Evolutionary conservation across 2,797 vertebrate species (phyloP).

Genomic region (Liasis olivaceus): DNA sequence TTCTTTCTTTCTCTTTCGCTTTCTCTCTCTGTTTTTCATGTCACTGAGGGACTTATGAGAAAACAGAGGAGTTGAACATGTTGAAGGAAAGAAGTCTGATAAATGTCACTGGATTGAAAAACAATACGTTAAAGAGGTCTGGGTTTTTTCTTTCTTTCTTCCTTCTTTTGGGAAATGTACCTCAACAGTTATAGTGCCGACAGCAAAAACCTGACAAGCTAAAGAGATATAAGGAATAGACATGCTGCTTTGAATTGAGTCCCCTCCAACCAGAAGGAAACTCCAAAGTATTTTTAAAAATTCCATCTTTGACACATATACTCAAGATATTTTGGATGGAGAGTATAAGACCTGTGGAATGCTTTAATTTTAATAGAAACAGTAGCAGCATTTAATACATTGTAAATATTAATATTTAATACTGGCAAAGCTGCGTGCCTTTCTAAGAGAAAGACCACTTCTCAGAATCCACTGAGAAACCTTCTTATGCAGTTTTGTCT

Average conservation of each 20-base stretch:
- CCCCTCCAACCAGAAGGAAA: slow-evolving; percentile 8
- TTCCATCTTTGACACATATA: slow-evolving; percentile 4
- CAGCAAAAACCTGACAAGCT: slow-evolving; percentile 54
- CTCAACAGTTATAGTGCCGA: slow-evolving; percentile 42
- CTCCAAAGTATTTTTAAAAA: slow-evolving; percentile 19
- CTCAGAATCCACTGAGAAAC: background rate
- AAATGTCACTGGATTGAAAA: slow-evolving; percentile 63
- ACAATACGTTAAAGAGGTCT: slow-evolving; percentile 57
- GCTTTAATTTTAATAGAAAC: background rate
- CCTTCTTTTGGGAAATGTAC: slow-evolving; percentile 47
- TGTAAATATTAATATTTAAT: background rate
- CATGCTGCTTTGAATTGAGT: slow-evolving; percentile 30
- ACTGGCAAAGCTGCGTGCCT: background rate
- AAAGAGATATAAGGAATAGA: slow-evolving; percentile 59
- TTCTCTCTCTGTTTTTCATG: background rate
- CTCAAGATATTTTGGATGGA: background rate
- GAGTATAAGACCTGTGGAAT: background rate
- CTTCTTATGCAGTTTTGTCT: background rate
- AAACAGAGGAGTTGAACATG: slow-evolving; percentile 49
- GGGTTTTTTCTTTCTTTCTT: slow-evolving; percentile 41
- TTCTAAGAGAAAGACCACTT: background rate
- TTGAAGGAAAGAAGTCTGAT: slow-evolving; percentile 63
- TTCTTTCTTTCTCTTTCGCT: slow-evolving; percentile 36
- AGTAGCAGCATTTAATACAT: background rate
- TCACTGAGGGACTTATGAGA: slow-evolving; percentile 44